Conservation (phyloP, 2,797 vertebrate species). For the Benthosema pterotum region DNA sequence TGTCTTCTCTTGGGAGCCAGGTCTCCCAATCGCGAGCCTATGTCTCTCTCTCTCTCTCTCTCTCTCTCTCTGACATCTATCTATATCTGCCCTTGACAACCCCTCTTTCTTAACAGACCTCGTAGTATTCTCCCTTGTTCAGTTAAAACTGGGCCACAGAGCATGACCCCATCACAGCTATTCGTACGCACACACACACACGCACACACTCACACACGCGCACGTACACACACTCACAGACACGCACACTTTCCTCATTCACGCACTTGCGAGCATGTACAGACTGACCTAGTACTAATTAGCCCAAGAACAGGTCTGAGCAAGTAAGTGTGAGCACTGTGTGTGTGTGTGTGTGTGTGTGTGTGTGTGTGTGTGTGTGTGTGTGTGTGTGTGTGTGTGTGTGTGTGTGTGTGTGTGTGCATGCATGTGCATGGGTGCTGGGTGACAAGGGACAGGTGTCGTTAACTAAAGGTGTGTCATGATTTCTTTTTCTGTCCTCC, state of each 20-base stretch:
- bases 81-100: conserved; percentile 58
- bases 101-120: conserved; percentile 38
- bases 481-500: too few relatives aligned
- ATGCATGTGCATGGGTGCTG: conserved; percentile 3
- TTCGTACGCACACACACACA: neutral
- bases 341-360: neutral
- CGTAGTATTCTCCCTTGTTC: conserved; percentile 60
- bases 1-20: too few relatives aligned
- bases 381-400: too few relatives aligned
- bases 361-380: neutral
- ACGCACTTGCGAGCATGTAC: conserved; percentile 9
- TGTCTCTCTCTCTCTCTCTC: neutral
- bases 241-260: neutral
- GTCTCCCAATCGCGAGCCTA: too few relatives aligned
- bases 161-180: conserved; percentile 48
- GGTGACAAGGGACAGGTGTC: conserved; percentile 41
- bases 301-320: conserved; percentile 65
- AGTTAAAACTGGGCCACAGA: conserved; percentile 66
- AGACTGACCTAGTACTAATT: conserved; percentile 59
- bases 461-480: conserved; percentile 34
- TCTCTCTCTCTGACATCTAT: conserved; percentile 49
- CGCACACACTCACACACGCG: conserved; percentile 24
- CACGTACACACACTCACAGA: neutral
- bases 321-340: conserved; percentile 16
- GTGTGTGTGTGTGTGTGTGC: conserved; percentile 8